Evolutionary conservation across 2,888 invertebrate species (phyloP), one percentile per base, ranked within the genome.

Genomic region (Mallateleia sp.): DNA sequence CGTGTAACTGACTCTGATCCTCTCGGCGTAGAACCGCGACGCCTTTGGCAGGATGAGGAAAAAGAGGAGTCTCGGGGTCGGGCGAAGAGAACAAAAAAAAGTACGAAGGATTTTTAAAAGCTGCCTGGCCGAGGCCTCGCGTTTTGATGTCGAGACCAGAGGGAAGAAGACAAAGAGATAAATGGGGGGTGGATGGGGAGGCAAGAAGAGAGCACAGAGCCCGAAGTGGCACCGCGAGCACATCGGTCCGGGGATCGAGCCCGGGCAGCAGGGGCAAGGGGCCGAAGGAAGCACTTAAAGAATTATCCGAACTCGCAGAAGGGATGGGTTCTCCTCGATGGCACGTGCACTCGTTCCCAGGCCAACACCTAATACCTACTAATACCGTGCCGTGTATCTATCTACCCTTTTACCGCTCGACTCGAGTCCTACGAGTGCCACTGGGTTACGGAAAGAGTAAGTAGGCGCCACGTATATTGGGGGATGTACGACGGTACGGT

Each of bases 301-400:
- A 95, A 95, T 95, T 95, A 95, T 95, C 95, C 93, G 94, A 95
- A 94, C 94, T 93, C 94, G 91, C 91, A 85, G 90, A 84, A 90
- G 89, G 89, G 89, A 89, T 87, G 91, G 93, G 92, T 91, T 93
- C 91, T 79, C 60, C 92, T 92, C 92, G 90, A 91, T 88, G 92
- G 93, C 95, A 95, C 93, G 95, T 95, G 95, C 94, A 91, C 91
- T 90, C 92, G 92, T 94, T 95, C 95, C 94, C 95, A 94, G 94
- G 94, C 94, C 95, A 94, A 94, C 94, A 94, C 94, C 94, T 95
- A 95, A 95, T 94, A 94, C 94, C 94, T 94, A 94, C 95, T 95
- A 95, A 95, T 95, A 94, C 88, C 71, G 92, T 93, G 91, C 93
- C 94, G 93, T 94, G 94, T 94, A 94, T 94, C 94, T 94, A 93